These are phyloP conservation scores for Drosophila emarginata DNA, from an alignment of 2,888 invertebrate genomes.

Conservation along the genomic window DNA sequence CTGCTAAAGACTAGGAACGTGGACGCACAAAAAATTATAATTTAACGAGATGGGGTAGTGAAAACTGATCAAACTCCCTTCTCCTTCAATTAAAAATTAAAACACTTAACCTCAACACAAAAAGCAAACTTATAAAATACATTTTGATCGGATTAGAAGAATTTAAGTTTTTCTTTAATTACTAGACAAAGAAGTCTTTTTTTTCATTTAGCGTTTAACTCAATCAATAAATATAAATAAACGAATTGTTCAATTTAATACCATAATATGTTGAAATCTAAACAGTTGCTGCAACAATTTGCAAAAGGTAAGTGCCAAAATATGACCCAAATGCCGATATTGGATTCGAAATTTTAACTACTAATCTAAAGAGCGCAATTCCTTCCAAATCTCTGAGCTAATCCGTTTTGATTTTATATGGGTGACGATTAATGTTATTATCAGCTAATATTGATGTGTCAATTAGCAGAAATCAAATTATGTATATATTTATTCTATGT, in stretches of 20 bases:
- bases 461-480: constrained; percentile 29
- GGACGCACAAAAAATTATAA: constrained; percentile 44
- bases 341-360: not conserved
- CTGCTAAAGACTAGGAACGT: constrained; percentile 45
- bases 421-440: constrained; percentile 7
- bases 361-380: constrained; percentile 31
- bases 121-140: not conserved
- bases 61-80: constrained; percentile 10
- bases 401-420: constrained; percentile 22
- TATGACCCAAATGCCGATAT: not conserved
- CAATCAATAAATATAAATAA: not conserved
- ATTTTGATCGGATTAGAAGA: not conserved
- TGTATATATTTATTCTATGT: not conserved
- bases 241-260: constrained; percentile 38
- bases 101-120: constrained; percentile 13
- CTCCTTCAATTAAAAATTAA: constrained; percentile 21
- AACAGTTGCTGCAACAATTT: constrained; percentile 65
- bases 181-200: not conserved
- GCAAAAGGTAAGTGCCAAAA: constrained; percentile 65
- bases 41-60: constrained; percentile 36
- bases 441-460: constrained; percentile 19
- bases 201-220: not conserved
- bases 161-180: not conserved
- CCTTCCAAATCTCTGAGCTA: not conserved
- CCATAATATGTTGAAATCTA: constrained; percentile 74